Evolutionary conservation across 2,113 vertebrate genomes (phyloP).

Genomic region (Amphiprion percula): DNA sequence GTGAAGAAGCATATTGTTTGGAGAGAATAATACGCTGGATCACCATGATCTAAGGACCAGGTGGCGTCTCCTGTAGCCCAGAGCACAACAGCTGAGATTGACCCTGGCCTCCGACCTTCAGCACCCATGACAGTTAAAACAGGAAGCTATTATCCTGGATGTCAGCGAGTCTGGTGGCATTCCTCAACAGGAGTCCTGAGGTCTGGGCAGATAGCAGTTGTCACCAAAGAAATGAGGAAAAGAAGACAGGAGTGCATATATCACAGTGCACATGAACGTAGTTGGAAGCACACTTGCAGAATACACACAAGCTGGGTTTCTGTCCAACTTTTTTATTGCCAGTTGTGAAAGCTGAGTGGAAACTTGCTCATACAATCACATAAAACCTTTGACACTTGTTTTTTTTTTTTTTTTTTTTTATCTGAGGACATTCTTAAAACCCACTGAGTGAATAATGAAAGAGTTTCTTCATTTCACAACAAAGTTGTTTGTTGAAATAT

Average conservation of each 20-base stretch:
- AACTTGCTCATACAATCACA: not conserved
- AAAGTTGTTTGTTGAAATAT: constrained; percentile 7
- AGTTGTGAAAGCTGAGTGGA: constrained; percentile 17
- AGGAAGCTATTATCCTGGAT: constrained; percentile 63
- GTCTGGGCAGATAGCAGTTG: constrained; percentile 26
- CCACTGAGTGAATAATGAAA: not conserved
- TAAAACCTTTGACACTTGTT: constrained; percentile 11
- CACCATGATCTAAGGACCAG: constrained; percentile 42
- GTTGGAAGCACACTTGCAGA: not conserved
- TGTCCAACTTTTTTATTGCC: not conserved
- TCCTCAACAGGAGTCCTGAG: constrained; percentile 29
- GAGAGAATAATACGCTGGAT: constrained; percentile 24
- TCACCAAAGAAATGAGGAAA: not conserved
- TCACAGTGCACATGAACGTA: not conserved
- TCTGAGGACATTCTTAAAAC: constrained; percentile 10
- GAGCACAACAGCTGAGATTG: constrained; percentile 62
- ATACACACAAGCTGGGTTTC: not conserved
- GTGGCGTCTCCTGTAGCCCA: constrained; percentile 30
- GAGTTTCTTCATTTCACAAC: constrained; percentile 2
- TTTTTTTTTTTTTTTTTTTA: not conserved
- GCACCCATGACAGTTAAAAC: constrained; percentile 56
- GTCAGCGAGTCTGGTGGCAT: constrained; percentile 27
- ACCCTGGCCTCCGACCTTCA: constrained; percentile 60
- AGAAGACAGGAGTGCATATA: not conserved
- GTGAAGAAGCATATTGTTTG: constrained; percentile 33